Evolutionary conservation across 2,797 vertebrate species (phyloP).

Genomic region (Chrosomus eos): DNA sequence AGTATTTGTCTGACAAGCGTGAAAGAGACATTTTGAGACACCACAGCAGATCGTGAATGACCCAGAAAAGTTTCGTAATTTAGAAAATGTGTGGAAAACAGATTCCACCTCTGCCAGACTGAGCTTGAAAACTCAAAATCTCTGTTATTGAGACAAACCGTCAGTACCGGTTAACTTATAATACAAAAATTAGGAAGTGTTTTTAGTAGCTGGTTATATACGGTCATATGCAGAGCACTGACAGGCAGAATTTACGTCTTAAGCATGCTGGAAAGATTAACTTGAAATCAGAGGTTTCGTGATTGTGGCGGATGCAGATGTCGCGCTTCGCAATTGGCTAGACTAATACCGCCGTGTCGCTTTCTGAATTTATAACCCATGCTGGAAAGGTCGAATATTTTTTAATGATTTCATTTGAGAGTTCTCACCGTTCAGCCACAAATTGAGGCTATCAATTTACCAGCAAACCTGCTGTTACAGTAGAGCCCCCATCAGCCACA

Average conservation of each 20-base stretch:
- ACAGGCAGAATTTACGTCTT: conserved; percentile 64
- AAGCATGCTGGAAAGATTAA: conserved; percentile 74
- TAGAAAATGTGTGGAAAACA: conserved; percentile 29
- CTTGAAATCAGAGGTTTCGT: conserved; percentile 63
- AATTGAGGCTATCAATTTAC: conserved; percentile 72
- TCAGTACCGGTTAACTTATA: conserved; percentile 62
- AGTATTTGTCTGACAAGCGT: conserved; percentile 38
- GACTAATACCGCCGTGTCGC: conserved; percentile 61
- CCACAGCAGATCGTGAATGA: conserved; percentile 21
- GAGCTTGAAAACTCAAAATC: neutral
- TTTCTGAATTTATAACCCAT: conserved; percentile 68
- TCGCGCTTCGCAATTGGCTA: conserved; percentile 66
- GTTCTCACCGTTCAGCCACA: conserved; percentile 49
- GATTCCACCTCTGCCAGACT: neutral
- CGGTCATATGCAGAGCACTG: conserved; percentile 16
- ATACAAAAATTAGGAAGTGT: conserved; percentile 71
- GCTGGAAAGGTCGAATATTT: conserved; percentile 71
- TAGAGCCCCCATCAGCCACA: conserved; percentile 32
- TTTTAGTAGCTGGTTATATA: conserved; percentile 66
- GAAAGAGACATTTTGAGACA: conserved; percentile 15
- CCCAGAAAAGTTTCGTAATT: conserved; percentile 65
- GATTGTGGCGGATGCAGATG: conserved; percentile 66
- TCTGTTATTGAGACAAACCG: conserved; percentile 44
- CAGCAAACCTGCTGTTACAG: conserved; percentile 48
- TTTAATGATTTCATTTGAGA: conserved; percentile 66